phyloP scores from a whole-genome alignment of 2,888 invertebrate species.

The Tipula unca region DNA sequence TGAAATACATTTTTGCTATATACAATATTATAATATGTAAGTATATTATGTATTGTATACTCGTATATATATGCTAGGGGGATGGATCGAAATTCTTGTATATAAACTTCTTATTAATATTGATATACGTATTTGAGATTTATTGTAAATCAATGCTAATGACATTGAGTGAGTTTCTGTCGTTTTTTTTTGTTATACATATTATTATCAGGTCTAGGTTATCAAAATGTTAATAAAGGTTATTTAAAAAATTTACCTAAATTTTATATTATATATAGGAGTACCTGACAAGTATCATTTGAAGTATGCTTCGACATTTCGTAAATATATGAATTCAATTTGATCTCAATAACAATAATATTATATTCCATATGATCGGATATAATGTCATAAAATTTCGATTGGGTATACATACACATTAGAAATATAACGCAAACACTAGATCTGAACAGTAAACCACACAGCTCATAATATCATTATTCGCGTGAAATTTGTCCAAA shows the following conservation, averaged over 20 bases:
- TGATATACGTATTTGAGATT: neutral
- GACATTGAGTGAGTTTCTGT: neutral
- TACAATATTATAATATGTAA: too few species aligned
- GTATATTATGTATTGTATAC: neutral
- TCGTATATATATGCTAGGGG: neutral
- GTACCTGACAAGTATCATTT: neutral
- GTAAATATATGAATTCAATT: too few species aligned
- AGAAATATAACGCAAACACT: too few species aligned
- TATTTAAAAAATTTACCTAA: neutral
- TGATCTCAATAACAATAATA: too few species aligned
- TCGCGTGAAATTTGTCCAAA: too few species aligned
- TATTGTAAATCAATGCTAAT: constrained; percentile 8
- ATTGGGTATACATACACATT: too few species aligned
- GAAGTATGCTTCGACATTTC: too few species aligned
- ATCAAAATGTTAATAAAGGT: neutral
- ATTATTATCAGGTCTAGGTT: neutral
- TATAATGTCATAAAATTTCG: too few species aligned
- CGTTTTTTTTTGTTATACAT: too few species aligned
- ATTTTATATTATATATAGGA: neutral
- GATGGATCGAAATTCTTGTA: neutral
- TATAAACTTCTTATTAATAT: neutral
- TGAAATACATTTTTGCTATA: neutral
- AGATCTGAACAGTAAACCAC: too few species aligned
- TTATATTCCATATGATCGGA: too few species aligned
- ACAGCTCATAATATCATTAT: too few species aligned